Evolutionary conservation across 2,113 vertebrate species (phyloP), one percentile per base, ranked within the genome.

Genomic region (Python bivittatus): DNA sequence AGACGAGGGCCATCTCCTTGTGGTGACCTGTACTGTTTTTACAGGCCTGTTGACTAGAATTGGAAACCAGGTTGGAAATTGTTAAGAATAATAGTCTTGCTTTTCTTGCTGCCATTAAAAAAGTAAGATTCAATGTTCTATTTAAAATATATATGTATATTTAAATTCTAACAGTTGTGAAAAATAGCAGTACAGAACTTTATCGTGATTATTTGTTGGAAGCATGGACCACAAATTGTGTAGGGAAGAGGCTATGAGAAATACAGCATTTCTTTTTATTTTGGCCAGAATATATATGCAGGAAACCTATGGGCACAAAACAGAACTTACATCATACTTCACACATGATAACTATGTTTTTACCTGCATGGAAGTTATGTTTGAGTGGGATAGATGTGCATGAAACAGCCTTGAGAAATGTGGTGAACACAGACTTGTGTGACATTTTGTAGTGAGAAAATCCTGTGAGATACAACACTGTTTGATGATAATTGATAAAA

Each of bases 401-500:
- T n/a, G 5, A 54, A 61, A 58, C n/a, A 25, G 42, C 27, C 56
- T 13, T 25, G 22, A 27, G 44, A 91, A 44, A 23, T 9, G 33
- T 25, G 52, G 58, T n/a, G 57, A 89, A 91, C 91, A 2, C 4
- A 91, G 93, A 85, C 12, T 93, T 91, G 54, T 29, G 54, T 15
- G 33, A 6, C 60, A 29, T 29, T 88, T 57, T 91, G 23, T 27
- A 17, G 22, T 56, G 4, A 17, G 27, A 94, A 25, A 90, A 11
- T 44, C 88, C 90, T 88, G 48, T 48, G 89, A 88, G 23, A 91
- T 88, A 15, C 54, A 57, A 84, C n/a, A 15, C 42, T 91, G 23
- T 88, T 92, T 86, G 86, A 42, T 42, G 33, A 90, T 27, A 29
- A 60, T 86, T 38, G 90, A 83, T 38, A 61, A 93, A 88, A 92